These are phyloP conservation scores for Artibeus lituratus DNA, from an alignment of 2,797 vertebrate genomes.

Conservation along the genomic window DNA sequence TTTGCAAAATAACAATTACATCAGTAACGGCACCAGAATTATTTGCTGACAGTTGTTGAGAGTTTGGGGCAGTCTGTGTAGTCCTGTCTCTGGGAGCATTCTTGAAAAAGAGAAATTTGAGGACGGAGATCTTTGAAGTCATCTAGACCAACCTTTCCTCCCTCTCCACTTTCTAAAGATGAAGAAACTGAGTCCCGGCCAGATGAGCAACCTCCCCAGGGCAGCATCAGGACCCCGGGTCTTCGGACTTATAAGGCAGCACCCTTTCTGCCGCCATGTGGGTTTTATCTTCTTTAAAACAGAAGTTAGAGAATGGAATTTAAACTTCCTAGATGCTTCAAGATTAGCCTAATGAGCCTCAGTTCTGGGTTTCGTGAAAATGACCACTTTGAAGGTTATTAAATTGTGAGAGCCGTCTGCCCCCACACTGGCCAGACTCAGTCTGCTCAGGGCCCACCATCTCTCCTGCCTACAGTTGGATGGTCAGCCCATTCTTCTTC, in stretches of 20 bases:
- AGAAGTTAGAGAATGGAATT: not conserved
- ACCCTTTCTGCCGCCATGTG: not conserved
- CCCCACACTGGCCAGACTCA: fast-evolving
- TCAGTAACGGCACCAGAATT: not conserved
- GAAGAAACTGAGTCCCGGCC: not conserved
- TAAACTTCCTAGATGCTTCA: not conserved
- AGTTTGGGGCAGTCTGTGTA: not conserved
- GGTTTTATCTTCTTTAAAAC: not conserved
- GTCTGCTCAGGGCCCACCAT: not conserved
- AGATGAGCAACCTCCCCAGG: not conserved
- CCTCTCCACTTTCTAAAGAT: not conserved
- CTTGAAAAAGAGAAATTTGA: not conserved
- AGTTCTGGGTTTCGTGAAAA: not conserved
- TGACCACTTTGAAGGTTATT: not conserved
- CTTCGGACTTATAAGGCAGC: not conserved
- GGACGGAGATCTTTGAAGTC: not conserved
- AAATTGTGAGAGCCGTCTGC: fast-evolving
- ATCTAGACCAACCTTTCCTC: not conserved
- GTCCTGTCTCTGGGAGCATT: not conserved
- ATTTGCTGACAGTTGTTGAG: not conserved
- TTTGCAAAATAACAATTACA: not conserved
- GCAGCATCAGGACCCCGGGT: not conserved
- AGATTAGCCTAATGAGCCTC: not conserved
- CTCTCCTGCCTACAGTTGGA: not conserved
- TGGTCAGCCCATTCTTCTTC: not conserved